Evolutionary conservation across 1,140 invertebrate species (phyloP).

Genomic region (Diabrotica virgifera): DNA sequence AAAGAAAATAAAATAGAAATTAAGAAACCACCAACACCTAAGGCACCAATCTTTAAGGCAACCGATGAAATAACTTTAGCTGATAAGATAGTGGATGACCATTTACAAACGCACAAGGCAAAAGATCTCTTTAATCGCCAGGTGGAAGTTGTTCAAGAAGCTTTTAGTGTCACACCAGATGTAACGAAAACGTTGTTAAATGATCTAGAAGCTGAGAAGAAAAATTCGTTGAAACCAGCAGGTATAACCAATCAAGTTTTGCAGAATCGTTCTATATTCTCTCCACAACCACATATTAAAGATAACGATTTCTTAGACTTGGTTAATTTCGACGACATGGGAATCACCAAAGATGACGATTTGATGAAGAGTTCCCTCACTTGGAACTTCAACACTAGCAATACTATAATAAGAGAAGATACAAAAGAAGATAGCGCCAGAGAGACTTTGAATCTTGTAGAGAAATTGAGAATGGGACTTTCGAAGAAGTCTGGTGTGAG

Average conservation of each 20-base stretch:
- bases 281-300: constrained; percentile 63
- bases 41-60: constrained; percentile 18
- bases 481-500: constrained; percentile 58
- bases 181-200: constrained; percentile 19
- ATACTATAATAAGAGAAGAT: constrained; percentile 68
- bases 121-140: constrained; percentile 15
- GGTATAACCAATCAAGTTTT: constrained; percentile 22
- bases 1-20: constrained; percentile 32
- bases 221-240: constrained; percentile 23
- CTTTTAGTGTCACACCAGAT: constrained; percentile 20
- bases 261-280: constrained; percentile 62
- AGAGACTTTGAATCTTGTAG: constrained; percentile 75
- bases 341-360: constrained; percentile 60
- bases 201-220: constrained; percentile 26
- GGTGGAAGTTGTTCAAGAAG: constrained; percentile 17
- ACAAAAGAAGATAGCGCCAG: constrained; percentile 72
- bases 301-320: constrained; percentile 65
- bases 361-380: constrained; percentile 58
- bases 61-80: constrained; percentile 27
- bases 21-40: constrained; percentile 14
- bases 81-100: constrained; percentile 31
- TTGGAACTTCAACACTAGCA: constrained; percentile 61
- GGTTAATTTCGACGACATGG: constrained; percentile 63
- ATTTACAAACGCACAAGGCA: constrained; percentile 26
- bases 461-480: constrained; percentile 68